phyloP scores from a whole-genome alignment of 1,140 invertebrate species.

The Cardiocondyla obscurior region DNA sequence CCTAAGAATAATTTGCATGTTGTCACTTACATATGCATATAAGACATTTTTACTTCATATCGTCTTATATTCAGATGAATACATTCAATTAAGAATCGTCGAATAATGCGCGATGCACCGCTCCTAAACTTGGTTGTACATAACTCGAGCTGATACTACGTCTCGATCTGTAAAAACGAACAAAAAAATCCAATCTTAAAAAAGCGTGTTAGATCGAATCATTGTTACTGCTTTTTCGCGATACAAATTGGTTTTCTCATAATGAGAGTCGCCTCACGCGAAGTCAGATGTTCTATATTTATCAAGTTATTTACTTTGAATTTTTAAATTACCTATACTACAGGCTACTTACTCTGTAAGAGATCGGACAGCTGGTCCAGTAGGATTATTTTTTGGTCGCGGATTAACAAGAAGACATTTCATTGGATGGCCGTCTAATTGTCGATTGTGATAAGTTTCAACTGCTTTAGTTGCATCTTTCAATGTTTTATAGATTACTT shows the following conservation, averaged over 20 bases:
- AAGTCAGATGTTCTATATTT: too few species aligned
- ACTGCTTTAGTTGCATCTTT: slow-evolving; percentile 95
- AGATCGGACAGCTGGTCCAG: slow-evolving; percentile 82
- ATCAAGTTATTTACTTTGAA: too few species aligned
- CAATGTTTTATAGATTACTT: slow-evolving; percentile 93
- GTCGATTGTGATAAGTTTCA: slow-evolving; percentile 95
- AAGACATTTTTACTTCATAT: slow-evolving; percentile 32
- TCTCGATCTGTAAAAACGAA: slow-evolving; percentile 75
- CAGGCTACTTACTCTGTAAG: slow-evolving; percentile 79
- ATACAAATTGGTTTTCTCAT: too few species aligned
- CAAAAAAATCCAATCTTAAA: too few species aligned
- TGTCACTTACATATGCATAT: slow-evolving; percentile 47
- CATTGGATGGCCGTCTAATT: slow-evolving; percentile 94
- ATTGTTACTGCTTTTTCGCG: too few species aligned
- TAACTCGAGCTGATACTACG: slow-evolving; percentile 79
- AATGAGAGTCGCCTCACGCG: too few species aligned
- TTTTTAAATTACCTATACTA: too few species aligned
- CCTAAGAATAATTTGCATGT: slow-evolving; percentile 13
- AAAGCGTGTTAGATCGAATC: too few species aligned
- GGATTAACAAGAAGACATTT: slow-evolving; percentile 91
- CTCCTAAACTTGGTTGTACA: slow-evolving; percentile 81
- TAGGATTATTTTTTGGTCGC: slow-evolving; percentile 86
- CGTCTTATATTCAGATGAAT: slow-evolving; percentile 29
- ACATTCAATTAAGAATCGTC: slow-evolving; percentile 74
- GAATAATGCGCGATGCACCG: slow-evolving; percentile 82